Evolutionary conservation across 2,113 vertebrate genomes (phyloP), one percentile per base, ranked within the genome.

Genomic region (Colius striatus): DNA sequence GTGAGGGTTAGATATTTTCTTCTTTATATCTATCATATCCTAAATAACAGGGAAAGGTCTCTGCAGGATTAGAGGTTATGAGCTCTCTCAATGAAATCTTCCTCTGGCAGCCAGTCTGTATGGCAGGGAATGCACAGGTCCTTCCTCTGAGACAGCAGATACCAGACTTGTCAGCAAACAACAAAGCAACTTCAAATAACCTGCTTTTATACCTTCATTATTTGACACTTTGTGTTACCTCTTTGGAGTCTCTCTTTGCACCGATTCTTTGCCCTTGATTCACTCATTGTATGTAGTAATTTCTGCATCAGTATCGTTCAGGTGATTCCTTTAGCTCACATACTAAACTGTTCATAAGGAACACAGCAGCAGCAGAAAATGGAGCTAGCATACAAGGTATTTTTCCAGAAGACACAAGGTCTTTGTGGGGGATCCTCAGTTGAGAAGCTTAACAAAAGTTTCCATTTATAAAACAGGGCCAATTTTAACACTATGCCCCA

Each of bases 41-140:
- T 77, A 32, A 83, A 38, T 11, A 87, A 16, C 8, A 79, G 48
- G 48, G 41, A 29, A 61, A 67, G 78, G 50, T 19, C 26, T 78
- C 60, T 43, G n/a, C 34, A 30, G 38, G 41, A 32, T 54, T 41
- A 60, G 7, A 48, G 4, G 1, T 67, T 43, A 36, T 0, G 0
- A 43, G 47, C 38, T 41, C 51, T 32, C 29, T 43, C 73, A 32
- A 11, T 10, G 38, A 47, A 55, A 29, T 47, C 45, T 60, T 47
- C 32, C 53, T 72, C 65, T 60, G n/a, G 21, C 38, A 60, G 58
- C 10, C 65, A 72, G 65, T 34, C 29, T 21, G 17, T 67, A 38
- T 0, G 0, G 34, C 67, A 73, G 16, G 21, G 53, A 83, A 48
- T 1, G 32, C 58, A 65, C 5, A 54, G 36, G 22, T 32, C 36